phyloP scores from a whole-genome alignment of 2,113 vertebrate species.

The Desmodus rotundus region DNA sequence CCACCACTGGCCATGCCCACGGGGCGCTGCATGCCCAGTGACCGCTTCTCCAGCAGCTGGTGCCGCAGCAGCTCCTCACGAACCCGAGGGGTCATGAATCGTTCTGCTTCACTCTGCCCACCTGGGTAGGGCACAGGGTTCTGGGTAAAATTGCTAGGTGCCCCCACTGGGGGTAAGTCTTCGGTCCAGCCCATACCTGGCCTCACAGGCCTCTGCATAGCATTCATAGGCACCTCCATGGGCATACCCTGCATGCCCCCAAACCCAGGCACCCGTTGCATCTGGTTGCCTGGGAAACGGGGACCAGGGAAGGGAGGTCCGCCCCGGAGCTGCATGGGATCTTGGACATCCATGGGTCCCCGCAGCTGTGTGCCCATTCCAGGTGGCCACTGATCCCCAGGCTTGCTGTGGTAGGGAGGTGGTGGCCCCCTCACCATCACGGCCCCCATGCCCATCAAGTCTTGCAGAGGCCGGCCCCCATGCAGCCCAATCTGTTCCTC shows the following conservation, averaged over 20 bases:
- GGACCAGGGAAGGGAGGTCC: slow-evolving; percentile 81
- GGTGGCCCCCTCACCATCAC: slow-evolving; percentile 94
- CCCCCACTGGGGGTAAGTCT: slow-evolving; percentile 89
- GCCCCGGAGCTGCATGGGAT: slow-evolving; percentile 84
- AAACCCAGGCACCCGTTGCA: slow-evolving; percentile 83
- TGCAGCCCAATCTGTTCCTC: slow-evolving; percentile 91
- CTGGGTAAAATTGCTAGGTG: slow-evolving; percentile 85
- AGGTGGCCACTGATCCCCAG: slow-evolving; percentile 88
- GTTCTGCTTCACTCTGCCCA: slow-evolving; percentile 89
- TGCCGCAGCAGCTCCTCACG: slow-evolving; percentile 94
- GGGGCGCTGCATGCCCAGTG: slow-evolving; percentile 86
- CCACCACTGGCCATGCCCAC: slow-evolving; percentile 76
- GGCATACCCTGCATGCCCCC: slow-evolving; percentile 88
- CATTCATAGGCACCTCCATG: slow-evolving; percentile 88
- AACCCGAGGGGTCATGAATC: slow-evolving; percentile 86
- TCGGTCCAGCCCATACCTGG: slow-evolving; percentile 92
- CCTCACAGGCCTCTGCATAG: slow-evolving; percentile 85
- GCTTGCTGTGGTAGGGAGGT: slow-evolving; percentile 97
- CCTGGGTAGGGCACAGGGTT: slow-evolving; percentile 82
- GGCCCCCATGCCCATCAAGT: slow-evolving; percentile 88
- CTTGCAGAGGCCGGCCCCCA: slow-evolving; percentile 83
- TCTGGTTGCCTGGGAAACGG: slow-evolving; percentile 88
- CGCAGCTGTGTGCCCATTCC: slow-evolving; percentile 85
- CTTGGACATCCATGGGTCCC: slow-evolving; percentile 84
- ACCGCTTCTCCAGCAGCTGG: slow-evolving; percentile 90